Evolutionary conservation across 2,113 vertebrate genomes (phyloP).

Genomic region (Peromyscus californicus): DNA sequence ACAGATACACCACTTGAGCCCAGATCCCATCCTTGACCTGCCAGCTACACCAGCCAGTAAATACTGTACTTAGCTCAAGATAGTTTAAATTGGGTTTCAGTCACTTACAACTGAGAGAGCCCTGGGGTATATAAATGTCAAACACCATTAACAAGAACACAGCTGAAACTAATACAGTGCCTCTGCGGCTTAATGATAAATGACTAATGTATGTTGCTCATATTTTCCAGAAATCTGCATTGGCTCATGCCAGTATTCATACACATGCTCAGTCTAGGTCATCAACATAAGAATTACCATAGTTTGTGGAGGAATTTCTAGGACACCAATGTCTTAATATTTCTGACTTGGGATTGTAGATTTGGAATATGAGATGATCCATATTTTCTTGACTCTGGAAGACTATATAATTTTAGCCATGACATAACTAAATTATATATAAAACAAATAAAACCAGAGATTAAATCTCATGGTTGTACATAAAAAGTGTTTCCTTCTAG

Average conservation of each 20-base stretch:
- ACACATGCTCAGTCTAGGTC: neutral
- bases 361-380: neutral
- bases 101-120: constrained; percentile 66
- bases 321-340: constrained; percentile 7
- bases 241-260: neutral
- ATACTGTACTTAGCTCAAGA: constrained; percentile 65
- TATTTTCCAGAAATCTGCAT: constrained; percentile 68
- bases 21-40: constrained; percentile 43
- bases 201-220: constrained; percentile 58
- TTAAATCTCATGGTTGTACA: neutral
- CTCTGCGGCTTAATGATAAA: constrained; percentile 52
- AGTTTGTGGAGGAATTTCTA: neutral
- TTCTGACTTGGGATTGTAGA: neutral
- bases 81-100: constrained; percentile 73
- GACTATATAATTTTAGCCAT: neutral
- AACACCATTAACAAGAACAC: constrained; percentile 60
- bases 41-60: constrained; percentile 53
- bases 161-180: constrained; percentile 47
- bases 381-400: neutral
- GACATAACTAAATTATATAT: neutral
- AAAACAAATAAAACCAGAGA: neutral
- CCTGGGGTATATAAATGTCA: constrained; percentile 73
- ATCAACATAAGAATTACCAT: neutral
- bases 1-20: neutral
- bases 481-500: neutral